phyloP scores from a whole-genome alignment of 2,113 vertebrate genomes.

The Cercocebus atys region DNA sequence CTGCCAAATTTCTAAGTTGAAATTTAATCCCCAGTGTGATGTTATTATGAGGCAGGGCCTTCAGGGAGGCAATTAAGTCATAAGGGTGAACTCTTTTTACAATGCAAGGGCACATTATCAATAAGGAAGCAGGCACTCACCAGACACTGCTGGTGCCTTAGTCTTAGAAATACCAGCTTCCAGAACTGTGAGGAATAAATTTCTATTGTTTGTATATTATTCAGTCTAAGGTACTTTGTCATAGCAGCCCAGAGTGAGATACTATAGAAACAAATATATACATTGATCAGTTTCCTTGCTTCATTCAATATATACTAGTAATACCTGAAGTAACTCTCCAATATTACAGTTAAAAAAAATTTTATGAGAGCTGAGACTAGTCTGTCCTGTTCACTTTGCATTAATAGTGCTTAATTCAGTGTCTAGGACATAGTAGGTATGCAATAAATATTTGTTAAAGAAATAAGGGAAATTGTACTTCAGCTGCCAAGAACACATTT shows the following conservation, averaged over 20 bases:
- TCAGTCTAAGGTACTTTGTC: not conserved
- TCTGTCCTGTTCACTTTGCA: not conserved
- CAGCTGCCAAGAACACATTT: not conserved
- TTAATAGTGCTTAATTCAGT: not conserved
- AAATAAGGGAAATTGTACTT: not conserved
- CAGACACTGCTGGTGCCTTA: not conserved
- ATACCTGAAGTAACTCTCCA: not conserved
- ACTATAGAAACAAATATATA: not conserved
- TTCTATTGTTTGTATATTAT: not conserved
- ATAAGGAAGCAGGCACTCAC: not conserved
- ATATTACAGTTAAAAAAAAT: not conserved
- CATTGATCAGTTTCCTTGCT: not conserved
- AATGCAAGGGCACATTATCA: not conserved
- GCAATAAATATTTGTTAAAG: not conserved
- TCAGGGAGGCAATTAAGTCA: not conserved
- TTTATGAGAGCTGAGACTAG: not conserved
- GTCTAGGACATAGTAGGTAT: not conserved
- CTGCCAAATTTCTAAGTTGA: not conserved
- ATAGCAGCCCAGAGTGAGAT: not conserved
- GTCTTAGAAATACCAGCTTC: not conserved
- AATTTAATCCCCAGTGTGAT: not conserved
- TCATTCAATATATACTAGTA: not conserved
- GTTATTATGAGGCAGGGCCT: not conserved
- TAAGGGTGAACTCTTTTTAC: not conserved
- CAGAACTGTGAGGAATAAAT: not conserved